Percentiles rank a stretch among this genome's conserved stretches.
These are phyloP conservation scores for Ianthella basta DNA, from an alignment of 37 sponge, comb jelly and placozoan species.

Conservation along the genomic window DNA sequence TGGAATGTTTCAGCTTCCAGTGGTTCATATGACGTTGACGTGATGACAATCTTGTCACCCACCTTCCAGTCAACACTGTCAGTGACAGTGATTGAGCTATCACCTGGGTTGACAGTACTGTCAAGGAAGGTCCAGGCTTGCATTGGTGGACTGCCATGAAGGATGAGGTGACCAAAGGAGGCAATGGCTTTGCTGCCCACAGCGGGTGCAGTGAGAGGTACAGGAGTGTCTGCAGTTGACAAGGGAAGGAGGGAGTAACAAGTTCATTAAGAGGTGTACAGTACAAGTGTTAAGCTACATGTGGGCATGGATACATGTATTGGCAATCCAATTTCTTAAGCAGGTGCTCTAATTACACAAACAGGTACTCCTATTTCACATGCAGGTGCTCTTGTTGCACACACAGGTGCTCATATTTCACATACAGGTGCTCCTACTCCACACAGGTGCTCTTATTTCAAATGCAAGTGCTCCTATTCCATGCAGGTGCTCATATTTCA, in stretches of 20 bases:
- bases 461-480: too few species aligned
- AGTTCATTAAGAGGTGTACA: too few species aligned
- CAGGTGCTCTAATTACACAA: too few species aligned
- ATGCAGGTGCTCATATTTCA: too few species aligned
- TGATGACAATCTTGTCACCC: conserved; percentile 80
- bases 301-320: too few species aligned
- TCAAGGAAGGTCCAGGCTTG: conserved; percentile 86
- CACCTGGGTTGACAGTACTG: conserved; percentile 58
- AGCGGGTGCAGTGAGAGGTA: conserved; percentile 36
- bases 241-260: background rate
- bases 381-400: too few species aligned
- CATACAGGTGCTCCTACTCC: too few species aligned
- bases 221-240: conserved; percentile 32
- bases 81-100: conserved; percentile 46
- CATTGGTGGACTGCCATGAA: conserved; percentile 81
- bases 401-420: too few species aligned
- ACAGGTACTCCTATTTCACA: background rate
- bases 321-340: too few species aligned
- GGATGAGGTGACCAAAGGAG: conserved; percentile 79
- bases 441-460: too few species aligned
- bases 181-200: conserved; percentile 89
- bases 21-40: conserved; percentile 85
- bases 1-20: conserved; percentile 70
- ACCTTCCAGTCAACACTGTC: conserved; percentile 79
- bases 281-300: too few species aligned